phyloP scores from a whole-genome alignment of 2,113 vertebrate genomes.

The Gymnorhina tibicen region DNA sequence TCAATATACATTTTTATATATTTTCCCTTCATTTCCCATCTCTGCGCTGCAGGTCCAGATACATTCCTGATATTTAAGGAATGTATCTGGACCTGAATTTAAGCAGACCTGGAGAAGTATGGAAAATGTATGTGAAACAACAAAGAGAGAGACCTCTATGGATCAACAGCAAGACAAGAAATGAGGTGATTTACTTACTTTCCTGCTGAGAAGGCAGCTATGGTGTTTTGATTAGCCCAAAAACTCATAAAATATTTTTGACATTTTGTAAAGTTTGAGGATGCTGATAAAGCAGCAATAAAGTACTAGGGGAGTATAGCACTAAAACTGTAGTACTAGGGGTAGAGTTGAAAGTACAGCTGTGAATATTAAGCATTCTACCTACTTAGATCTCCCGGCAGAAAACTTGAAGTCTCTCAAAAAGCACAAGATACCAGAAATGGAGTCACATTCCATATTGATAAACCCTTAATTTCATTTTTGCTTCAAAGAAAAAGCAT shows the following conservation, averaged over 20 bases:
- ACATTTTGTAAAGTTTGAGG: background rate
- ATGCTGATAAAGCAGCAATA: background rate
- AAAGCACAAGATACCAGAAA: background rate
- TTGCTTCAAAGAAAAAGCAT: conserved; percentile 14
- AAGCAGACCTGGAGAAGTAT: background rate
- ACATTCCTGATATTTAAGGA: background rate
- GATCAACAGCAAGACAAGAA: background rate
- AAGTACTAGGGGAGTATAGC: background rate
- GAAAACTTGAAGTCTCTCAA: background rate
- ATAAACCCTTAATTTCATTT: conserved; percentile 24
- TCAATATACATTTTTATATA: background rate
- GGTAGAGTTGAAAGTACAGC: background rate
- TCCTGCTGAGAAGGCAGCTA: background rate
- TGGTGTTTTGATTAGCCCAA: background rate
- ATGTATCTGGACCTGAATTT: background rate
- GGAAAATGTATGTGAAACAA: background rate
- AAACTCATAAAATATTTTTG: background rate
- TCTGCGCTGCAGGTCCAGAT: background rate
- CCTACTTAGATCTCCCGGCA: background rate
- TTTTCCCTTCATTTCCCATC: background rate
- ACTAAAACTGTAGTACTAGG: background rate
- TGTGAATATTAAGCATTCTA: background rate
- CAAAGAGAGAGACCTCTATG: background rate
- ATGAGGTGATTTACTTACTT: background rate
- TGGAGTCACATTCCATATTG: background rate